Conservation (phyloP, 1,140 invertebrate species). For the Micrasema longulum region DNA sequence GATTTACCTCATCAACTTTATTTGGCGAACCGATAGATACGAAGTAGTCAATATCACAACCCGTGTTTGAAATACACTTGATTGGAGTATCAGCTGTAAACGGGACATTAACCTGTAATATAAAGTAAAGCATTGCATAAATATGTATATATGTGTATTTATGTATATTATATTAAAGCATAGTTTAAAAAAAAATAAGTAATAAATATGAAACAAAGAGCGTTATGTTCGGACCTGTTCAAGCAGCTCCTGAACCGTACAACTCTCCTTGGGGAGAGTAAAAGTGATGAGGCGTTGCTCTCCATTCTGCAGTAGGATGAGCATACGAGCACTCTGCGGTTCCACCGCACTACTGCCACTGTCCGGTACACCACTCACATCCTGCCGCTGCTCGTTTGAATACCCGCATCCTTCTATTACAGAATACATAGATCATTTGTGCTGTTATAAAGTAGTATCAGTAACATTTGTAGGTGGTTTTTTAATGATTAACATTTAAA, state of each 20-base stretch:
- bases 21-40: constrained; percentile 73
- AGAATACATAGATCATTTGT: background rate
- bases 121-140: constrained; percentile 43
- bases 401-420: background rate
- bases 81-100: constrained; percentile 75
- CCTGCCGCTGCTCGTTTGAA: background rate
- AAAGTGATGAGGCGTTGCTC: constrained; percentile 84
- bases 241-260: constrained; percentile 81
- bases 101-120: constrained; percentile 71
- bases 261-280: constrained; percentile 81
- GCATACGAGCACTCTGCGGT: constrained; percentile 78
- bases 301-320: constrained; percentile 77
- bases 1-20: constrained; percentile 64
- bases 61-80: constrained; percentile 76
- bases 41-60: constrained; percentile 80
- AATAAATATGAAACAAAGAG: too few relatives aligned
- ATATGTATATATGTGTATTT: too few relatives aligned
- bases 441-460: background rate
- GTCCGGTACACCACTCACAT: too few relatives aligned
- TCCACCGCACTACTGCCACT: constrained; percentile 56
- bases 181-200: too few relatives aligned
- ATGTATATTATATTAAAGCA: too few relatives aligned
- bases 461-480: background rate
- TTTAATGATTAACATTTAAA: background rate
- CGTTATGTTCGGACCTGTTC: constrained; percentile 73